These are phyloP conservation scores for Struthio camelus DNA, from an alignment of 2,113 vertebrate species.

Conservation along the genomic window DNA sequence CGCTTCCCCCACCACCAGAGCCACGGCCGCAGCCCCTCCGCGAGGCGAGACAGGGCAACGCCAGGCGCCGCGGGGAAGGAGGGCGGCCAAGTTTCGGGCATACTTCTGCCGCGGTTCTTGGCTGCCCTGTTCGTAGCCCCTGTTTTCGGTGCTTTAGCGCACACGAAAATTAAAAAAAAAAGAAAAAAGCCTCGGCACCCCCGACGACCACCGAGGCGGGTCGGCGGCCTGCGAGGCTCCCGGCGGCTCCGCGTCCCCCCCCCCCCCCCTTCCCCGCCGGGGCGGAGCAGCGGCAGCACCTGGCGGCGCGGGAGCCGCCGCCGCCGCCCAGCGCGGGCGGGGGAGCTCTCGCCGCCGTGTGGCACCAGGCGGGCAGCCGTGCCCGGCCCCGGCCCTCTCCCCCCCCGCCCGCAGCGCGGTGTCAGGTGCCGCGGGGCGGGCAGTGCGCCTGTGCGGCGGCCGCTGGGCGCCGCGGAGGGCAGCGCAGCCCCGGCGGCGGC, in stretches of 20 bases:
- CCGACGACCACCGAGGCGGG: no score
- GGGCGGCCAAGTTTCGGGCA: no score
- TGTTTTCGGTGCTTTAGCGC: no score
- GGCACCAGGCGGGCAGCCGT: neutral
- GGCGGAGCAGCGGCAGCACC: neutral
- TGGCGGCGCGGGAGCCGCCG: neutral
- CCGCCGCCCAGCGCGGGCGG: neutral
- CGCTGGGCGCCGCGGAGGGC: neutral
- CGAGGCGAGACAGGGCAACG: neutral
- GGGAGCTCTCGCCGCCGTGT: neutral
- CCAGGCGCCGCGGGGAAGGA: no score
- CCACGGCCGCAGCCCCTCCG: neutral
- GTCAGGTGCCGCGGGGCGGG: constrained; percentile 12
- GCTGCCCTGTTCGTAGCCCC: no score
- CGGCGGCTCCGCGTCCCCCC: no score
- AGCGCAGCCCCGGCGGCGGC: neutral
- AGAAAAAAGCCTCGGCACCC: no score
- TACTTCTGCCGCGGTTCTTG: no score
- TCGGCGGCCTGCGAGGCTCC: no score
- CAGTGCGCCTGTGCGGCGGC: constrained; percentile 65
- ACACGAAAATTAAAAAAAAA: no score
- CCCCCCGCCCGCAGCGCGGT: neutral
- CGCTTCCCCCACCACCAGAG: no score
- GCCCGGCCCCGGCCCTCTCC: neutral
- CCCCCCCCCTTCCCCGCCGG: neutral